Base-by-base conservation (phyloP, 2,113 vertebrate genomes). In the Setophaga petechia region DNA sequence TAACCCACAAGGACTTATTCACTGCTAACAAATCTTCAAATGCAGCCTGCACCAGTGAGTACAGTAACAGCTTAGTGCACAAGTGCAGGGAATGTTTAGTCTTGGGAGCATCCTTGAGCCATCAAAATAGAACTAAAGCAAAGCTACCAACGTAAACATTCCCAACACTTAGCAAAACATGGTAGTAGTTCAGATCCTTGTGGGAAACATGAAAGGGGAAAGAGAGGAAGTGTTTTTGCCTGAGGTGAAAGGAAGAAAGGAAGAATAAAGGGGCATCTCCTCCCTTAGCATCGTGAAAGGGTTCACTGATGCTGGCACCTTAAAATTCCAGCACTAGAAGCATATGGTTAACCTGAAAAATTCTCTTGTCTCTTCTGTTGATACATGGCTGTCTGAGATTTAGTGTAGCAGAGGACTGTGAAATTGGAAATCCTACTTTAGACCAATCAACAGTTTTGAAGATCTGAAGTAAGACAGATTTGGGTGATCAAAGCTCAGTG, bases 221-320 rank as follows among this genome's bases (percentile, higher is more conserved):
- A 77, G 59, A 67, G 16, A 92, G 33, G 55, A 97, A 89, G 28
- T 44, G 21, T 47, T 94, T 92, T 90, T 86, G 79, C 61, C 65
- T 57, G 27, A 15, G 24, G 69, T 75, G 37, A 39, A 39, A 39
- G 37, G 37, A 39, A 39, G 33, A 30, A 89, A 75, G 35, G 39
- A 88, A 88, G 24, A 87, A 76, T 55, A 76, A 93, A 59, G 47
- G 55, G 52, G 21, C 30, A 92, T 44, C 55, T 84, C 39, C 18
- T 77, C 27, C 55, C 30, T 84, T 33, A 33, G 35, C 21, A 89
- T 28, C 12, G 24, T 84, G 37, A 46, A 86, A 94, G 23, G 49
- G 61, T 59, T 90, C 63, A 76, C 59, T 57, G 68, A 25, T 66
- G 25, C 72, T 92, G 24, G 16, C 27, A 65, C 27, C n/a, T 77